Evolutionary conservation across 2,888 invertebrate genomes (phyloP), one percentile per base, ranked within the genome.

Genomic region (Frankliniella fusca): DNA sequence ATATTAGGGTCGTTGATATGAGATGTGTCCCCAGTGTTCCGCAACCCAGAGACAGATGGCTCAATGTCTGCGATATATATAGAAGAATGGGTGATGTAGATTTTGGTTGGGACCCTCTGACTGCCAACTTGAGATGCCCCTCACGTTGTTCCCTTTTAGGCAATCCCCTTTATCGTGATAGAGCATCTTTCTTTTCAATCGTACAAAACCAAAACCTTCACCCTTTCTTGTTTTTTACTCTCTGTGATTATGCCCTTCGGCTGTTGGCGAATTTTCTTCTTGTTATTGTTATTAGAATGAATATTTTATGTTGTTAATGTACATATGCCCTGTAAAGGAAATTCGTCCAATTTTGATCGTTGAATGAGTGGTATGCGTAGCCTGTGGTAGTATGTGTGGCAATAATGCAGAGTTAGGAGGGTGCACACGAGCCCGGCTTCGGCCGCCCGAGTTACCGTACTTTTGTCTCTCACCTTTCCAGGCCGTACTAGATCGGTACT

Each of bases 231-330:
- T 12, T 23, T 27, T 70, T 76, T 76, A 23, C 70, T 70, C 70
- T 70, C 70, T 76, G 70, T 76, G 70, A 76, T 76, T 76, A 10
- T 3, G 27, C 23, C 27, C 27, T 27, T 76, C 12, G 70, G 23
- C 27, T 76, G 70, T 76, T 27, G 70, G 27, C 70, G 70, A 76
- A 76, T 76, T 76, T 76, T 76, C 70, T 76, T 76, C 70, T 76
- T 76, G 70, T 76, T 76, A 76, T 76, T 76, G 70, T 76, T 76
- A 76, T 76, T 76, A 76, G 70, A 76, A 27, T 76, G 23, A 76
- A 76, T 76, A 76, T 76, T 76, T 76, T 76, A 76, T 76, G 70
- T 76, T 27, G 61, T 61, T 61, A 38, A 12, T 76, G 70, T 76
- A 76, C 23, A 76, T 76, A 76, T 76, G 70, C 27, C 27, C 70